Conservation (phyloP, 2,113 vertebrate genomes). For the Danionella cerebrum region DNA sequence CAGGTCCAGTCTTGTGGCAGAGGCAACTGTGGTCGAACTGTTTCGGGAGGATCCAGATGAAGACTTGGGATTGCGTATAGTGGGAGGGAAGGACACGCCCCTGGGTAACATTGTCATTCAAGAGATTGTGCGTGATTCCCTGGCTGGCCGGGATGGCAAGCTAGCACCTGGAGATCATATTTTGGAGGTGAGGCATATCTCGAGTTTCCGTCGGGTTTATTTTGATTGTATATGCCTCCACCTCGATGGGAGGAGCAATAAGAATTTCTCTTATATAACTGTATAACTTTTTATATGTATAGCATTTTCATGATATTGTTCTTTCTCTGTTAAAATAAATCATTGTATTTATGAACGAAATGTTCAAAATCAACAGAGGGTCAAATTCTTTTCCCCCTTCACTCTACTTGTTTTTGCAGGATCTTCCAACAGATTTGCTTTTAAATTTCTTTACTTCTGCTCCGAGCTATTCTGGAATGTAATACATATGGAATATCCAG, state of each 20-base stretch:
- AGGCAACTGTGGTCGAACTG: conserved; percentile 76
- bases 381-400: too few relatives aligned
- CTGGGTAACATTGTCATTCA: conserved; percentile 86
- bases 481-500: conserved; percentile 31
- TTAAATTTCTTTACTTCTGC: too few relatives aligned
- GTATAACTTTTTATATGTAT: background rate
- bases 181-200: conserved; percentile 69
- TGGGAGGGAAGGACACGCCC: conserved; percentile 86
- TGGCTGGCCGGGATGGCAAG: conserved; percentile 71
- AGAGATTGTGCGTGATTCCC: conserved; percentile 75
- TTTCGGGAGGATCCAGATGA: conserved; percentile 73
- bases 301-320: too few relatives aligned
- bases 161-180: conserved; percentile 87
- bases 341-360: too few relatives aligned
- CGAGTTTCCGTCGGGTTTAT: background rate
- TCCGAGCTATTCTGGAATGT: conserved; percentile 35
- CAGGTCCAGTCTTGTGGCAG: conserved; percentile 79
- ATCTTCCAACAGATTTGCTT: too few relatives aligned
- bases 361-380: too few relatives aligned
- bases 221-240: too few relatives aligned
- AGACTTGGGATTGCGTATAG: conserved; percentile 80
- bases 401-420: too few relatives aligned
- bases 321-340: too few relatives aligned
- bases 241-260: too few relatives aligned
- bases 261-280: background rate